Evolutionary conservation across 2,797 vertebrate genomes (phyloP), one percentile per base, ranked within the genome.

Genomic region (Bradypodion pumilum): DNA sequence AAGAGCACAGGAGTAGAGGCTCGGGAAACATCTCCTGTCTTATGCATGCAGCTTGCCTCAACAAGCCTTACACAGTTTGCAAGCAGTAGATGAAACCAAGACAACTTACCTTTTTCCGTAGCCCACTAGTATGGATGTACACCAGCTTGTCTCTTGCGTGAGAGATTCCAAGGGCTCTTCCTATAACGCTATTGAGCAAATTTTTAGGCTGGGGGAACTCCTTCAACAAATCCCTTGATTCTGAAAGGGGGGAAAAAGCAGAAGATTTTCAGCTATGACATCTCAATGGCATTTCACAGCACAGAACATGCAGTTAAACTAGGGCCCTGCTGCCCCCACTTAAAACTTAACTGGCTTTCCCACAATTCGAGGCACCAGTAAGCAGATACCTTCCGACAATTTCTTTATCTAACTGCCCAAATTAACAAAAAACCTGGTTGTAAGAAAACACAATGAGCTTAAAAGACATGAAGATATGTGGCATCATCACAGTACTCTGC

Each of bases 141-240:
- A 97, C 97, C 92, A 99, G 94, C 63, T 96, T 90, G 85, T 96
- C 95, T 68, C 97, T 97, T 0, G 97, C 92, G 82, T 99, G 96
- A 4, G 92, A 96, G 82, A 96, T 94, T 80, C 97, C 96, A 62
- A 99, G 93, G 5, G 97, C 97, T 72, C 96, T 95, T 77, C 97
- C 95, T 49, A 99, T 94, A 29, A 97, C 96, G 0, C 93, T 96
- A 92, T 97, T 93, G 83, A 99, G 93, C 15, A 99, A 96, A 80
- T 91, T 92, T 94, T 99, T 99, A 1, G 98, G 97, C 63, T 98
- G 95, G 73, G 98, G 98, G 88, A 99, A 99, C 90, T 99, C 97
- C 91, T 96, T 97, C 81, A 99, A 78, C 85, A 97, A 93, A 89
- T 96, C 95, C 90, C 95, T 95, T 86, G 95, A 95, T 93, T 96